Percentiles rank a stretch among this genome's conserved stretches.
Evolutionary conservation across 2,797 vertebrate genomes (phyloP).

Genomic region (Apogon hyalosoma): DNA sequence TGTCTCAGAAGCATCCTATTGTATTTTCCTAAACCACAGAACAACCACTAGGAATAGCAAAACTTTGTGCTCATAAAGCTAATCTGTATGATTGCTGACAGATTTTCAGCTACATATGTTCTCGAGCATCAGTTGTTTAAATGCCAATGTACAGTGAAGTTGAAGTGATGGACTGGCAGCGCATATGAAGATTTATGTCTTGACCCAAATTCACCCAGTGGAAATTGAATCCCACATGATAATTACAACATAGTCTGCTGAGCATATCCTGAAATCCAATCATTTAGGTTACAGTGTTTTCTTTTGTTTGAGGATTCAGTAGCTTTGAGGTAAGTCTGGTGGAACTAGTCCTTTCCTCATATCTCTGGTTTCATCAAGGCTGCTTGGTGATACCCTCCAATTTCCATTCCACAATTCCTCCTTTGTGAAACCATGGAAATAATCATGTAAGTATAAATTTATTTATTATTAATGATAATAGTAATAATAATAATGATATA

Average conservation of each 20-base stretch:
- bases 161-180: conserved; percentile 27
- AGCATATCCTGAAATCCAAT: conserved; percentile 33
- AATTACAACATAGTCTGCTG: conserved; percentile 30
- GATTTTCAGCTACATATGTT: conserved; percentile 27
- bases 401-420: not conserved
- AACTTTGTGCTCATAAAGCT: conserved; percentile 19
- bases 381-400: conserved; percentile 8
- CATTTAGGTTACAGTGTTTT: conserved; percentile 28
- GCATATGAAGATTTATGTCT: conserved; percentile 30
- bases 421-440: not conserved
- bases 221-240: conserved; percentile 26
- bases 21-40: conserved; percentile 46
- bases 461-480: too few species aligned
- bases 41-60: conserved; percentile 29
- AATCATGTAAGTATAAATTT: not conserved
- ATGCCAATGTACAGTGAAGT: conserved; percentile 22
- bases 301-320: conserved; percentile 45
- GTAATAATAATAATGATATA: too few species aligned
- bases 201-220: conserved; percentile 35
- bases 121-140: conserved; percentile 18
- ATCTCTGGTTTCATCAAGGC: conserved; percentile 20
- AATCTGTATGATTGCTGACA: conserved; percentile 24
- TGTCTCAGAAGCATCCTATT: conserved; percentile 49
- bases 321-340: conserved; percentile 36
- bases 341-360: conserved; percentile 20